phyloP scores from a whole-genome alignment of 2,797 vertebrate genomes.

The Thripadectes ignobilis region DNA sequence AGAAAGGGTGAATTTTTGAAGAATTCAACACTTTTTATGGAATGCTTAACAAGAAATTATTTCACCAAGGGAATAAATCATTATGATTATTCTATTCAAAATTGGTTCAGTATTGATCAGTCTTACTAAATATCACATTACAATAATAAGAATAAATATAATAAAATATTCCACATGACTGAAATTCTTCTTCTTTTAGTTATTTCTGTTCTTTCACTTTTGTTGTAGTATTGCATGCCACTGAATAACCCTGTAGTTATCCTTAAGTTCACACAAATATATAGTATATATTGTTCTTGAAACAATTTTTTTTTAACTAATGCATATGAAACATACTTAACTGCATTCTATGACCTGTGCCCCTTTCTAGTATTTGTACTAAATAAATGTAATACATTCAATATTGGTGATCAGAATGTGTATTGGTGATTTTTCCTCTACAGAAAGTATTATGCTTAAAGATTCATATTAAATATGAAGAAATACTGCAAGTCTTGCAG shows the following conservation, averaged over 20 bases:
- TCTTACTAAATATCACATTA: not conserved
- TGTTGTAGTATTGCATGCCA: not conserved
- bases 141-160: not conserved
- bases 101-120: not conserved
- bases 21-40: not conserved
- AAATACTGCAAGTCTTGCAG: not conserved
- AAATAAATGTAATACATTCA: not conserved
- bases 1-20: not conserved
- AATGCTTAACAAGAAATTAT: not conserved
- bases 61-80: not conserved
- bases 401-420: not conserved
- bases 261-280: not conserved
- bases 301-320: not conserved
- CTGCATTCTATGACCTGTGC: not conserved
- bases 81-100: not conserved
- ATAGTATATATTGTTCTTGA: not conserved
- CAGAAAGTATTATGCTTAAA: not conserved
- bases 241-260: not conserved
- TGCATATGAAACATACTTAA: not conserved
- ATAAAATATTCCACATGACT: not conserved
- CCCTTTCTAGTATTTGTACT: not conserved
- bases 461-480: not conserved
- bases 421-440: accelerated
- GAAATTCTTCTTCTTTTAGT: not conserved
- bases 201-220: not conserved